Base-by-base conservation (phyloP, 2,888 invertebrate species). In the Lasioglossum marginatum region DNA sequence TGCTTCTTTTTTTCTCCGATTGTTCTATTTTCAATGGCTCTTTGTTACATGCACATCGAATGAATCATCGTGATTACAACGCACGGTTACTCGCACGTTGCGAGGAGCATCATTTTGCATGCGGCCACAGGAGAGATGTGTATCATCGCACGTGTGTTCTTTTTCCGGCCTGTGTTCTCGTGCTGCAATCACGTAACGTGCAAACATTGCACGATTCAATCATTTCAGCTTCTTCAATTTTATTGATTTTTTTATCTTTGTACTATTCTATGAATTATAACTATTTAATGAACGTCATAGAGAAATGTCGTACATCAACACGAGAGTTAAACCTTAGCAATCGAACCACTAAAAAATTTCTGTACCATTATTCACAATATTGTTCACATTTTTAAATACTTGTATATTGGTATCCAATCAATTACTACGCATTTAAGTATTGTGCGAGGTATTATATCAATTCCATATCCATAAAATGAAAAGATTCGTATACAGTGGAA, bases 41-140 rank as follows among this genome's bases (percentile, higher is more conserved):
- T 79, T 79, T 79, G 43, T 79, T 63, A 72, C 40, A 12, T 3
- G 27, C 48, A n/a, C 14, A 45, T 37, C 66, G 66, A 45, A n/a
- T 70, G 60, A 75, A 48, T 70, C 60, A 52, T 48, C 81, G 12
- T n/a, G 34, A 72, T 76, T 71, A 31, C 63, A 72, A n/a, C 63
- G 16, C 37, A 40, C 60, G 12, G 40, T 37, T 73, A 45, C 57
- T 81, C 63, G n/a, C 75, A 31, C 27, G 27, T 72, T 8, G 66
- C 6, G 43, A 60, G 34, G 8, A 1, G n/a, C 63, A 31, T 68
- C 34, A 40, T 43, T 57, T 52, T n/a, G 68, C 23, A 27, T 43
- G 40, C 48, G 40, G 40, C 52, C 31, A 45, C 16, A 48, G 52
- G 2, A n/a, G 52, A 52, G 48, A 73, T 73, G 34, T 12, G 34